These are phyloP conservation scores for Grapholita molesta DNA, from an alignment of 1,140 invertebrate genomes.

Conservation along the genomic window DNA sequence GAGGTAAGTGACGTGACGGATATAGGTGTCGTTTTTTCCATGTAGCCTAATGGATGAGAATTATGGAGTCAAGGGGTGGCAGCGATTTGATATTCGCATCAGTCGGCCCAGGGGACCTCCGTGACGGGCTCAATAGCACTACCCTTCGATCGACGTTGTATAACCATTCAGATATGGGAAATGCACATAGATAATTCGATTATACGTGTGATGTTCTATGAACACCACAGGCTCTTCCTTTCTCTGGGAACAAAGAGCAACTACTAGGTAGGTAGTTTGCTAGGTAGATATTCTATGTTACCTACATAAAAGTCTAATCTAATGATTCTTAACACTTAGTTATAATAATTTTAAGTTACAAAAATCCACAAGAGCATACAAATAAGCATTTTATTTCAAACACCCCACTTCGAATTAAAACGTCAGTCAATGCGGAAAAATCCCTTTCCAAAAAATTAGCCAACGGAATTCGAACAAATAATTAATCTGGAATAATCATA, in stretches of 20 bases:
- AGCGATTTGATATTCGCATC: conserved; percentile 72
- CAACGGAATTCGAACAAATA: conserved; percentile 76
- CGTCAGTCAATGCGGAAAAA: conserved; percentile 77
- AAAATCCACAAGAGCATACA: neutral
- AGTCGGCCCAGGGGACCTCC: conserved; percentile 57
- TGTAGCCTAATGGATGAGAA: conserved; percentile 60
- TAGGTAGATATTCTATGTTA: too few species aligned
- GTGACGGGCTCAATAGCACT: conserved; percentile 58
- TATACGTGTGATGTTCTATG: conserved; percentile 8
- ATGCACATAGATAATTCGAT: conserved; percentile 39
- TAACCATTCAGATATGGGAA: conserved; percentile 50
- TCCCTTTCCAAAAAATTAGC: conserved; percentile 76
- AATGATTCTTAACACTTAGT: too few species aligned
- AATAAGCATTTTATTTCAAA: conserved; percentile 10
- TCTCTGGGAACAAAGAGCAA: neutral
- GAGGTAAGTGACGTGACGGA: conserved; percentile 43
- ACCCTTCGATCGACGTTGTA: conserved; percentile 44
- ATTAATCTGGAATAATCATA: conserved; percentile 78
- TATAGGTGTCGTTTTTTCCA: conserved; percentile 54
- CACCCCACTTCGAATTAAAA: conserved; percentile 72
- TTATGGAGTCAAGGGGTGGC: conserved; percentile 64
- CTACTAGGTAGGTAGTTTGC: too few species aligned
- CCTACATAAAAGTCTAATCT: too few species aligned
- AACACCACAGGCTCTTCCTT: neutral
- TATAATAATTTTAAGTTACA: neutral